Evolutionary conservation across 23 tunicate genomes (phyloP).

Genomic region (Styela clava): DNA sequence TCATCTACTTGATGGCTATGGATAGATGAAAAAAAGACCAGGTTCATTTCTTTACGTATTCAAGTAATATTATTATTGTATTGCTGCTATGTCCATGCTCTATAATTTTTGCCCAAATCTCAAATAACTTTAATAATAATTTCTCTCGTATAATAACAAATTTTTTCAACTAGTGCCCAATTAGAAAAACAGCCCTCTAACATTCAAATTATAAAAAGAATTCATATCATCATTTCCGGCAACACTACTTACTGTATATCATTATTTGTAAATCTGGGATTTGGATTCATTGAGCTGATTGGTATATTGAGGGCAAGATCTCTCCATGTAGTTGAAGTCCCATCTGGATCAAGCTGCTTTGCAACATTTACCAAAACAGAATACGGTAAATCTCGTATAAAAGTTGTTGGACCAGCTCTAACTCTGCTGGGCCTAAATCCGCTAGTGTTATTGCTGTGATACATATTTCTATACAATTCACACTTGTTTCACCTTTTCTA

Average conservation of each 20-base stretch:
- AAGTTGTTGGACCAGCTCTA: constrained; percentile 45
- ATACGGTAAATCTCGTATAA: constrained; percentile 74
- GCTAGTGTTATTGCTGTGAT: constrained; percentile 1
- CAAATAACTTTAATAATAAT: too few relatives aligned
- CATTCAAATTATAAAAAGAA: too few relatives aligned
- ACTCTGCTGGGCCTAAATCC: constrained; percentile 6
- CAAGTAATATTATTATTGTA: too few relatives aligned
- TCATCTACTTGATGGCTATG: too few relatives aligned
- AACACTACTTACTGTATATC: constrained; percentile 63
- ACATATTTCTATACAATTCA: neutral
- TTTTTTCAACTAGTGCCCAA: too few relatives aligned
- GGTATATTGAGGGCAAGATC: constrained; percentile 81
- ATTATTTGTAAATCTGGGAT: constrained; percentile 54
- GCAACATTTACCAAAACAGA: constrained; percentile 60
- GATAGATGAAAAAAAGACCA: too few relatives aligned
- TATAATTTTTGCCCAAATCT: too few relatives aligned
- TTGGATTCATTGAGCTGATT: constrained; percentile 32
- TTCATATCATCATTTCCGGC: too few relatives aligned
- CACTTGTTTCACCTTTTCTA: neutral
- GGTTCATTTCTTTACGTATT: too few relatives aligned
- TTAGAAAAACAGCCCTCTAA: too few relatives aligned
- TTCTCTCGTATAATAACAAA: too few relatives aligned
- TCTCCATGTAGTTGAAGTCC: constrained; percentile 90
- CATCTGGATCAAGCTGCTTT: constrained; percentile 64
- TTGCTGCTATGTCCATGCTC: too few relatives aligned